Conservation (phyloP, 2,797 vertebrate genomes). For the Anguilla megastoma region DNA sequence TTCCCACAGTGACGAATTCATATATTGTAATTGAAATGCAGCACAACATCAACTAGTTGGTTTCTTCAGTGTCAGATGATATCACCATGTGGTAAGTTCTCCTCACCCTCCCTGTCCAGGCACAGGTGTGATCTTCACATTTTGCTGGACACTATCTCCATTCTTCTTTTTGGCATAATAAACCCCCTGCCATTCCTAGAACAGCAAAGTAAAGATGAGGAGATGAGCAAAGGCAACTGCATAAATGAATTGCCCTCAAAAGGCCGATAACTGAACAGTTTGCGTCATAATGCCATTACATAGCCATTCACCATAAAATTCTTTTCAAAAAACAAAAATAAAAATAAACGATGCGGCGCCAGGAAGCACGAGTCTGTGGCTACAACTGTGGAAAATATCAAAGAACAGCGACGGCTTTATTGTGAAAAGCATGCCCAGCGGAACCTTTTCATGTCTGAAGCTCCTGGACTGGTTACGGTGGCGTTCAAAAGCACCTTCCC, state of each 20-base stretch:
- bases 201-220: constrained; percentile 35
- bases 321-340: background rate
- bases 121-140: constrained; percentile 98
- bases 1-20: background rate
- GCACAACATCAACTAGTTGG: background rate
- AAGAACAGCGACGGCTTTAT: constrained; percentile 35
- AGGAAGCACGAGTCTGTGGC: background rate
- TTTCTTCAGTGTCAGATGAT: background rate
- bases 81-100: background rate
- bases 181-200: constrained; percentile 96
- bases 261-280: background rate
- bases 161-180: constrained; percentile 96
- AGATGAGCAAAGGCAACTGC: background rate
- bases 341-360: constrained; percentile 21
- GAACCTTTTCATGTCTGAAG: constrained; percentile 63
- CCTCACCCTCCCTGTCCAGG: constrained; percentile 97
- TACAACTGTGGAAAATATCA: constrained; percentile 32
- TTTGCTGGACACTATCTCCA: constrained; percentile 92
- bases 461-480: constrained; percentile 46
- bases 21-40: background rate
- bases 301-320: background rate
- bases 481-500: constrained; percentile 65
- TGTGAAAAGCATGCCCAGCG: constrained; percentile 8
- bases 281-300: background rate
- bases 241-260: background rate